phyloP scores from a whole-genome alignment of 2,113 vertebrate species.

The Bubo bubo region DNA sequence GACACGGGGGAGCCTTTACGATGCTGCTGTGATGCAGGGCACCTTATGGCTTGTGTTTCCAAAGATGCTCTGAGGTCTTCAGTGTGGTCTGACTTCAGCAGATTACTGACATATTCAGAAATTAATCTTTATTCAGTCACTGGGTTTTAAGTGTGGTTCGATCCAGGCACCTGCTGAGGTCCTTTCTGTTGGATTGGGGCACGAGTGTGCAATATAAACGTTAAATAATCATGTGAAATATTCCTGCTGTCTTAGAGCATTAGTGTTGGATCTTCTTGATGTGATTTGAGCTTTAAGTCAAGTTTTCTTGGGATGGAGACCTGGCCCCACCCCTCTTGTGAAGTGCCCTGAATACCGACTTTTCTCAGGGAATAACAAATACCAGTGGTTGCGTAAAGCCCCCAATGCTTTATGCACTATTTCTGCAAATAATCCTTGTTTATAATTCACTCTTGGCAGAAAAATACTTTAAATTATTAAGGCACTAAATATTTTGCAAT shows the following conservation, averaged over 20 bases:
- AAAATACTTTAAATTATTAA: slow-evolving; percentile 62
- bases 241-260: neutral
- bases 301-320: neutral
- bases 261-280: neutral
- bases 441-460: slow-evolving; percentile 46
- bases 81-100: neutral
- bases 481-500: slow-evolving; percentile 31
- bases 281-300: neutral
- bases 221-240: neutral
- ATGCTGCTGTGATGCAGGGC: neutral
- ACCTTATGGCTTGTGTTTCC: neutral
- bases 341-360: neutral
- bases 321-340: neutral
- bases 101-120: fast-evolving
- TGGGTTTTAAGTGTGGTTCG: neutral
- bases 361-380: slow-evolving; percentile 3
- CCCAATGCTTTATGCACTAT: neutral
- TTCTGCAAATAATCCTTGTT: slow-evolving; percentile 54
- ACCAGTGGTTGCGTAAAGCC: neutral
- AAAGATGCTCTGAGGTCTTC: neutral
- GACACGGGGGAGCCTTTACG: neutral
- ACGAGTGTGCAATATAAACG: neutral
- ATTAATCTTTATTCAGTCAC: neutral
- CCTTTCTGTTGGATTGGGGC: neutral
- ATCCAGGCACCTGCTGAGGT: neutral